Evolutionary conservation across 2,888 invertebrate species (phyloP).

Genomic region (Laspeyria flexula): DNA sequence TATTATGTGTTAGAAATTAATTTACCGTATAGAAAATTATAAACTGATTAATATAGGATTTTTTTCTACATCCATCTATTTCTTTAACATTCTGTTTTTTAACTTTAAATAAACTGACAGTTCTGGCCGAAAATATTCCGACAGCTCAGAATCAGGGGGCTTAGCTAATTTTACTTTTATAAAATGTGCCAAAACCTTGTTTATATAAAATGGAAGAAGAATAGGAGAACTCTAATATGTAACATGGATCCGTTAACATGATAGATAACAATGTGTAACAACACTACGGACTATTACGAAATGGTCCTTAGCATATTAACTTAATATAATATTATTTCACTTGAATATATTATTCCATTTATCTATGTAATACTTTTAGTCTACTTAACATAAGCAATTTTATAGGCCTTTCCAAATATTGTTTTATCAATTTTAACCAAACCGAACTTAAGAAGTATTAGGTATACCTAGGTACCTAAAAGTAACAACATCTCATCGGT

Average conservation of each 20-base stretch:
- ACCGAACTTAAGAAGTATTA: no score
- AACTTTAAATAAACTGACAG: no score
- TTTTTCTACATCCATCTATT: no score
- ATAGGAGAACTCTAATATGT: constrained; percentile 1
- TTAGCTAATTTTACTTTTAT: constrained; percentile 20
- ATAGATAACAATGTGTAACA: constrained; percentile 2
- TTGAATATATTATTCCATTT: background rate
- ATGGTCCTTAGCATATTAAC: background rate
- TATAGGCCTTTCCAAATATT: background rate
- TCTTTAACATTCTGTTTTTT: no score
- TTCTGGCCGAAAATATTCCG: no score
- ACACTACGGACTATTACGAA: background rate
- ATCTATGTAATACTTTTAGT: background rate
- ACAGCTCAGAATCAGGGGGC: no score
- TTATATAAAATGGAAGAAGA: constrained; percentile 15
- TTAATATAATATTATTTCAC: background rate
- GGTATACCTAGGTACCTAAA: no score
- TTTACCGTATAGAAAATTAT: no score
- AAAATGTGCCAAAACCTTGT: constrained; percentile 28
- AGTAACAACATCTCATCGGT: background rate
- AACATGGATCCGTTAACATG: constrained; percentile 2
- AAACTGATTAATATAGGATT: no score
- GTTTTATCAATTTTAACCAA: background rate
- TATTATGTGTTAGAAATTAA: no score
- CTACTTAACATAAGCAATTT: background rate